A percentile compares a stretch with the other conserved stretches of the same genome.
Conservation (phyloP, 2,113 vertebrate species). For the Camelus dromedarius region DNA sequence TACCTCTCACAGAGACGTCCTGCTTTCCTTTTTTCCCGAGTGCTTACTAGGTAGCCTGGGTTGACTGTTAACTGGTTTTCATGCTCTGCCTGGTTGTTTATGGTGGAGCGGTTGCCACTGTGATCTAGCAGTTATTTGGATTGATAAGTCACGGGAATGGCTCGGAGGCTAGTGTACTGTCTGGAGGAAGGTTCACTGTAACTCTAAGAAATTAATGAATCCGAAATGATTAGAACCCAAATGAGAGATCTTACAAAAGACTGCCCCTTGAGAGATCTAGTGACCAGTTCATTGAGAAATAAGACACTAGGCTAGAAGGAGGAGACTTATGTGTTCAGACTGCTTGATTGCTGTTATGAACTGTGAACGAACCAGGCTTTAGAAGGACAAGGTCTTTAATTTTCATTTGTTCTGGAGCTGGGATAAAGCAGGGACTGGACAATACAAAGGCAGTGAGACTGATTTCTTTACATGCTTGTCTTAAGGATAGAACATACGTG, state of each 20-base stretch:
- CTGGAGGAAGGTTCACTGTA: background rate
- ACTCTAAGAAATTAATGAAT: conserved; percentile 44
- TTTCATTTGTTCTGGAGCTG: background rate
- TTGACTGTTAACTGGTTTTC: background rate
- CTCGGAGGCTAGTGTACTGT: background rate
- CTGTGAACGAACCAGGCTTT: background rate
- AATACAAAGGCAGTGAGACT: background rate
- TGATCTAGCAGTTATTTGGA: background rate
- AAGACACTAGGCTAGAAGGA: background rate
- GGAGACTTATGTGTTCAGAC: background rate
- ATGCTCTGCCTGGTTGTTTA: background rate
- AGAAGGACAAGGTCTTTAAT: background rate
- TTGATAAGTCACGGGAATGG: conserved; percentile 19
- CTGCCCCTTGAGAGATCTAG: background rate
- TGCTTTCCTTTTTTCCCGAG: background rate
- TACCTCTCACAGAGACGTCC: background rate
- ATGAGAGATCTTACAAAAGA: background rate
- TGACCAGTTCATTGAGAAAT: background rate
- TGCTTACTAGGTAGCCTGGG: background rate
- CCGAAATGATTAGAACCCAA: background rate
- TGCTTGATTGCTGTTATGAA: background rate
- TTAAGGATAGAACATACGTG: background rate
- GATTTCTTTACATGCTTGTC: background rate
- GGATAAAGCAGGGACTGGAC: background rate
- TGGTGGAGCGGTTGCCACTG: background rate